Conservation (phyloP, 2,888 invertebrate genomes). For the Ichneumoninae sp. region DNA sequence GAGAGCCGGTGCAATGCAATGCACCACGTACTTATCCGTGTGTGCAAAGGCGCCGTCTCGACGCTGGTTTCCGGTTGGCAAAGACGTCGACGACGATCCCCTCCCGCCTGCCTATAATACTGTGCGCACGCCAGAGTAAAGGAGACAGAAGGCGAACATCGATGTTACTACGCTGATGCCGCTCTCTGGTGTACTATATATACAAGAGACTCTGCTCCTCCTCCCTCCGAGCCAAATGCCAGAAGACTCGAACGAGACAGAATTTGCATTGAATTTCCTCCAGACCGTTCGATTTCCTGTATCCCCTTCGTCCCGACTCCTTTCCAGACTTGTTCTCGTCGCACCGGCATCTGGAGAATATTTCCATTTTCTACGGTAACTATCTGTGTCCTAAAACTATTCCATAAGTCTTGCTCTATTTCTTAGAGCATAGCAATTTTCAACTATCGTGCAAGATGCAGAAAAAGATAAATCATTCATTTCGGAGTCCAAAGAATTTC, state of each 20-base stretch:
- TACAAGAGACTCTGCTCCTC: slow-evolving; percentile 27
- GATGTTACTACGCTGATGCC: slow-evolving; percentile 49
- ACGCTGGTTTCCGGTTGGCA: slow-evolving; percentile 65
- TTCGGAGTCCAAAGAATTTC: neutral
- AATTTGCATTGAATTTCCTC: slow-evolving; percentile 66
- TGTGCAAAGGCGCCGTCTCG: slow-evolving; percentile 67
- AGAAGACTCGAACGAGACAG: slow-evolving; percentile 57
- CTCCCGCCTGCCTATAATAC: slow-evolving; percentile 38
- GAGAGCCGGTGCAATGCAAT: slow-evolving; percentile 48
- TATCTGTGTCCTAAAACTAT: slow-evolving; percentile 32
- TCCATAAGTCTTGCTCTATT: slow-evolving; percentile 10
- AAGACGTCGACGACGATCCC: slow-evolving; percentile 48
- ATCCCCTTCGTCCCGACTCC: slow-evolving; percentile 61
- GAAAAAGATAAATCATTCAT: neutral
- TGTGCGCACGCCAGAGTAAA: slow-evolving; percentile 10
- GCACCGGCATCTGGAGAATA: slow-evolving; percentile 59
- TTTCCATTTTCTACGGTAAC: slow-evolving; percentile 51
- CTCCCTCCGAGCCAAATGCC: slow-evolving; percentile 51
- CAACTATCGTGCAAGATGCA: slow-evolving; percentile 1
- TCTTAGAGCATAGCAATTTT: slow-evolving; percentile 3
- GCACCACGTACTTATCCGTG: slow-evolving; percentile 60
- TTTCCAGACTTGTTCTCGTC: slow-evolving; percentile 26
- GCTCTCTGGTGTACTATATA: neutral
- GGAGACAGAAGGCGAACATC: slow-evolving; percentile 43
- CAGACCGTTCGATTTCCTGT: slow-evolving; percentile 66